Evolutionary conservation across 2,797 vertebrate species (phyloP), one percentile per base, ranked within the genome.

Genomic region (Notolepis coatsorum): DNA sequence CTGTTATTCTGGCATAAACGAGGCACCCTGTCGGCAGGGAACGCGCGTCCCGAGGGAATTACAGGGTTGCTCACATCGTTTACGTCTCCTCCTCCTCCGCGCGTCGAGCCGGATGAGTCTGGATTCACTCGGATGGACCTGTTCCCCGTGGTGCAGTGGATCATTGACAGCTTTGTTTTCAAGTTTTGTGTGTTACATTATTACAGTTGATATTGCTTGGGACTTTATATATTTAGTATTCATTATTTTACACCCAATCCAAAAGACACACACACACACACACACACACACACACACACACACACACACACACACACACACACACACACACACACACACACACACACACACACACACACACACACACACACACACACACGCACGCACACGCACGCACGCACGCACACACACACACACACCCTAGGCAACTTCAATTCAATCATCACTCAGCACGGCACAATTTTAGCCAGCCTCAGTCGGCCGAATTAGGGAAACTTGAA

Each of bases 371-470:
- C 31, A 35, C 31, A 35, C 31, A 35, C 31, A 35, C 31, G 13
- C 31, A 35, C 31, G 13, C 31, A 35, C 31, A 35, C 31, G 13
- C 31, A 35, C 31, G 13, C 7, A 1, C 30, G 10, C 30, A 31
- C 30, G 10, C 30, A 31, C 30, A 38, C 35, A 7, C 35, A 38
- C 35, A 12, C 13, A 38, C 4, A 38, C 4, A 12, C 2, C 8
- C 5, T 35, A 28, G 50, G 55, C 68, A 85, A 77, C 75, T 84
- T 84, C 79, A 87, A 90, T 89, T 90, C 89, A 88, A 84, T 84
- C 90, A 89, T 93, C 91, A 93, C 84, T 92, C 91, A 92, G 83
- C 89, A 61, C 71, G 69, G 84, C 71, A 87, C 89, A 91, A 92
- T 93, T 91, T 91, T 78, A 82, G 81, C 77, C 71, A 62, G 84